Percentiles rank a stretch among this genome's conserved stretches.
These are phyloP conservation scores for Tinamus major DNA, from an alignment of 2,797 vertebrate genomes.

Conservation along the genomic window DNA sequence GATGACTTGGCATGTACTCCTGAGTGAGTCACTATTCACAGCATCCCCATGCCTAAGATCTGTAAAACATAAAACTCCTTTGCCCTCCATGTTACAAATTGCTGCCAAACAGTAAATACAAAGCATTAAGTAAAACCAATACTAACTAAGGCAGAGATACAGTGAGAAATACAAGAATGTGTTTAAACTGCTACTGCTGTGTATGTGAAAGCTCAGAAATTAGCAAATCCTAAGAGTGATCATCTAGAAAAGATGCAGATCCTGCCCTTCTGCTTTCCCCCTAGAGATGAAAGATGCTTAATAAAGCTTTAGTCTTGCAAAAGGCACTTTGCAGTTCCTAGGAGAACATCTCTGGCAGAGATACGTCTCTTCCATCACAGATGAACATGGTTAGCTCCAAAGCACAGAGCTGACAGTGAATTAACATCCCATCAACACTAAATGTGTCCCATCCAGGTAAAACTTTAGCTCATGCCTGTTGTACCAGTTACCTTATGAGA, in stretches of 20 bases:
- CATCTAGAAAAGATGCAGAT: not conserved
- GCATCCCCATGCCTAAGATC: not conserved
- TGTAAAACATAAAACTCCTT: not conserved
- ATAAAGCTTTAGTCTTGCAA: not conserved
- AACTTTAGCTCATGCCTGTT: not conserved
- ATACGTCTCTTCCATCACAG: not conserved
- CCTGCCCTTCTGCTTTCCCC: not conserved
- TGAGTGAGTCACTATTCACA: conserved; percentile 19
- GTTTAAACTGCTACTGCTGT: not conserved
- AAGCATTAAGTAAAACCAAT: not conserved
- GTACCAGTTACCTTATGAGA: not conserved
- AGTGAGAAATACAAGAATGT: rapidly evolving
- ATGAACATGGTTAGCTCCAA: not conserved
- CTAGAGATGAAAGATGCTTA: rapidly evolving
- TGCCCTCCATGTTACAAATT: not conserved
- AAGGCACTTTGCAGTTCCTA: not conserved
- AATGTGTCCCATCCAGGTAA: not conserved
- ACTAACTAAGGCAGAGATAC: not conserved
- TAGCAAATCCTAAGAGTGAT: not conserved
- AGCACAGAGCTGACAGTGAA: not conserved
- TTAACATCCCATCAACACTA: not conserved
- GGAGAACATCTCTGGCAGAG: not conserved
- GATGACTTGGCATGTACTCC: conserved; percentile 28
- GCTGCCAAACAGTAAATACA: not conserved
- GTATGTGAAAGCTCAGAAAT: not conserved